Evolutionary conservation across 2,797 vertebrate species (phyloP), one percentile per base, ranked within the genome.

Genomic region (Urocyon cinereoargenteus): DNA sequence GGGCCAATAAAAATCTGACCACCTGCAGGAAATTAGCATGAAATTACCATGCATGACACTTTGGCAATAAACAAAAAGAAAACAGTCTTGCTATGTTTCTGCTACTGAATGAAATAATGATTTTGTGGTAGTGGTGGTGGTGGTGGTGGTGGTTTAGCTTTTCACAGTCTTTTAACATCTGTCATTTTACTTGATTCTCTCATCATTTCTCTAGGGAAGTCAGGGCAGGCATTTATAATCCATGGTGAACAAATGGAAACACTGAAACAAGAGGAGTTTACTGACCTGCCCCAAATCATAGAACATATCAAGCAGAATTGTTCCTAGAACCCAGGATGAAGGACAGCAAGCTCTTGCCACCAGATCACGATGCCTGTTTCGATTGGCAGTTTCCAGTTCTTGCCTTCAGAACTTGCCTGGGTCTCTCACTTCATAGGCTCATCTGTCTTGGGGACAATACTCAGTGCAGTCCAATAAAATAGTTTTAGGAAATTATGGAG

Each of bases 31-130:
- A 94, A 93, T 94, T 57, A 92, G n/a, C 15, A 73, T 45, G 36
- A 53, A 49, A 34, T 86, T n/a, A 75, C 28, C 34, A 51, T 26
- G 31, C 34, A 7, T 70, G 78, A 22, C 82, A 73, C 9, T 78
- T 70, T 12, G 77, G 64, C 53, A 86, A 79, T 66, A 72, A 93
- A 88, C 51, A 92, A 49, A 95, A 68, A 62, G 16, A 61, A 94
- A 86, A 28, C 36, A 57, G 16, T 89, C 89, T 70, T 70, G 3
- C 72, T 72, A 16, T 59, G 31, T 61, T 90, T 96, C 72, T 93
- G 40, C 19, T 57, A 70, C 19, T 62, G 3, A 5, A 6, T 2
- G n/a, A 86, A 53, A 75, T 85, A 22, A 40, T 1, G 0, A 72
- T 45, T 82, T 91, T 90, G 7, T 57, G 18, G 40, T 45, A 7